Percentiles rank a stretch among this genome's conserved stretches.
phyloP scores from a whole-genome alignment of 2,888 invertebrate species.

The Rhamnusium bicolor region DNA sequence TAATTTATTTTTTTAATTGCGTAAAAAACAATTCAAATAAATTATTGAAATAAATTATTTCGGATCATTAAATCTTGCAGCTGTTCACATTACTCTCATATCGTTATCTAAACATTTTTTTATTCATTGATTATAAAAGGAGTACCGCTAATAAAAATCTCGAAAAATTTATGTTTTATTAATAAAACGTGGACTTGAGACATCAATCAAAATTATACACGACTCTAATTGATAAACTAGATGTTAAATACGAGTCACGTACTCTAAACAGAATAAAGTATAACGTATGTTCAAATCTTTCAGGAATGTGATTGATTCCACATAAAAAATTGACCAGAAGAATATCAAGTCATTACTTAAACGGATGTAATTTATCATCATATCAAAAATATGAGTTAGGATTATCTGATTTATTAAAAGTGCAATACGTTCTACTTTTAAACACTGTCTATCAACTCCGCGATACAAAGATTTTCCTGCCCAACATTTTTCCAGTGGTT shows the following conservation, averaged over 20 bases:
- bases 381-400: neutral
- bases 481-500: no score
- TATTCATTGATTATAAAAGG: neutral
- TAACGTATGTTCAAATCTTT: neutral
- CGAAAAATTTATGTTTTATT: neutral
- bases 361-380: neutral
- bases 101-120: neutral
- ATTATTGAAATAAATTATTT: neutral
- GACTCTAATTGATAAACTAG: neutral
- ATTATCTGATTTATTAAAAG: neutral
- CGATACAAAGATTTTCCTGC: no score
- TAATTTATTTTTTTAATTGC: neutral
- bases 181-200: neutral
- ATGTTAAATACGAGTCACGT: slow-evolving; percentile 4
- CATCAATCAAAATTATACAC: neutral
- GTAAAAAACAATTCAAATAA: neutral
- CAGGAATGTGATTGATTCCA: neutral
- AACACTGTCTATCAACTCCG: no score
- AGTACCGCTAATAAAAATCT: neutral
- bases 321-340: neutral
- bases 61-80: neutral
- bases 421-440: neutral
- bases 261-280: neutral
- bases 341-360: neutral
- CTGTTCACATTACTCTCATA: neutral